phyloP scores from a whole-genome alignment of 1,140 invertebrate genomes.

The Aleiodes sp. region DNA sequence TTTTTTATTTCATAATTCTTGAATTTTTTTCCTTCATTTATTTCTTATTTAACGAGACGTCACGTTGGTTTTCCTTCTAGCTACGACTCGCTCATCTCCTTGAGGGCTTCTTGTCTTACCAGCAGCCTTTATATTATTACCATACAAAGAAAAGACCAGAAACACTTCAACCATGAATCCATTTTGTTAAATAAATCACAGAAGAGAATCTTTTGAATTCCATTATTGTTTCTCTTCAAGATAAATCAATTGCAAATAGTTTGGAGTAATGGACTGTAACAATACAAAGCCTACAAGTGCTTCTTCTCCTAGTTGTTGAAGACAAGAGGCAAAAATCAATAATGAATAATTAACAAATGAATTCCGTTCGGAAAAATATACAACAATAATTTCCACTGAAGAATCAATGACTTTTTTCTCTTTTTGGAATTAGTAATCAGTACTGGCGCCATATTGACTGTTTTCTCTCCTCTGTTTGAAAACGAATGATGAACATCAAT shows the following conservation, averaged over 20 bases:
- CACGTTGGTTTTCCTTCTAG: slow-evolving; percentile 12
- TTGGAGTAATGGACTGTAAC: neutral
- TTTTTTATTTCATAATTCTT: neutral
- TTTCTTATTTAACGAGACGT: slow-evolving; percentile 14
- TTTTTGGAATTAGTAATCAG: neutral
- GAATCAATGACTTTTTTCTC: neutral
- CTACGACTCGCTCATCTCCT: neutral
- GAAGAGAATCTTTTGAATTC: neutral
- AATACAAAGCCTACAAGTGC: too few relatives aligned
- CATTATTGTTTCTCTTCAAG: neutral
- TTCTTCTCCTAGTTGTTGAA: too few relatives aligned
- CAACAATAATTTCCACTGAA: too few relatives aligned
- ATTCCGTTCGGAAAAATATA: too few relatives aligned
- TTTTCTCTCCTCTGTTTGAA: neutral
- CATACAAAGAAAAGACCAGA: neutral
- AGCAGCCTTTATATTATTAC: neutral
- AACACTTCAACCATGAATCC: slow-evolving; percentile 8
- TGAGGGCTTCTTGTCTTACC: slow-evolving; percentile 10
- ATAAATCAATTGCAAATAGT: neutral
- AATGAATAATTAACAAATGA: too few relatives aligned
- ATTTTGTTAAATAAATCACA: neutral
- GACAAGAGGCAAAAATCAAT: too few relatives aligned
- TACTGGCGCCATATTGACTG: neutral
- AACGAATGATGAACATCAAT: neutral
- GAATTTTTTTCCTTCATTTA: too few relatives aligned